Base-by-base conservation (phyloP, 2,888 invertebrate genomes). In the Orchesella flavescens region DNA sequence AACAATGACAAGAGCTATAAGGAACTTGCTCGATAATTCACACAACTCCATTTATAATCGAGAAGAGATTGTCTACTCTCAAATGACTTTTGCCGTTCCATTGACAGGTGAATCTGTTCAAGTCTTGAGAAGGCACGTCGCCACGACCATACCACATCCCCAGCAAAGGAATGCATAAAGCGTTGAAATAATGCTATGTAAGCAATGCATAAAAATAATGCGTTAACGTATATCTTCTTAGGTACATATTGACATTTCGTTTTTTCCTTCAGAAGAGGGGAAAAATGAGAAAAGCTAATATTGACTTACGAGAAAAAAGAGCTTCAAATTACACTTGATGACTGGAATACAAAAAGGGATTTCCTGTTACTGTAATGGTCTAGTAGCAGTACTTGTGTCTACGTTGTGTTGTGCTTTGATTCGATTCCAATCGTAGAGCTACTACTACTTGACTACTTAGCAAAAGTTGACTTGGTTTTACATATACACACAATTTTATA, bases 241-340 rank as follows among this genome's bases (percentile, higher is more conserved):
- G 23, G 57, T 65, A 46, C 73, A 73, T 71, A 66, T 83, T 83
- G 77, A 83, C 78, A 83, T 78, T 74, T 78, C 73, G 24, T 73
- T 63, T 61, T 72, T 53, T 24, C 23, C 76, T n/a, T 43, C 13
- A 21, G 10, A 55, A 61, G 44, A 75, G 63, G 53, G 75, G 69
- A 81, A 84, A 86, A 86, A 84, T 83, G 85, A 84, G 83, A 84
- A 82, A 86, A 82, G 78, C 82, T 66, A 86, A 86, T 86, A 86
- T 86, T 86, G 84, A 63, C 84, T 76, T 82, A 76, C 61, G 75
- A 84, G 82, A 84, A 79, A 34, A 34, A 72, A 66, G 57, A 73
- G 73, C 66, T 80, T 80, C 73, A 80, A 80, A 80, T 80, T 80
- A 80, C 80, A 80, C 66, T 73, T 80, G 80, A 73, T 74, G 80